Evolutionary conservation across 2,797 vertebrate genomes (phyloP), one percentile per base, ranked within the genome.

Genomic region (Atherinosoma microstoma): DNA sequence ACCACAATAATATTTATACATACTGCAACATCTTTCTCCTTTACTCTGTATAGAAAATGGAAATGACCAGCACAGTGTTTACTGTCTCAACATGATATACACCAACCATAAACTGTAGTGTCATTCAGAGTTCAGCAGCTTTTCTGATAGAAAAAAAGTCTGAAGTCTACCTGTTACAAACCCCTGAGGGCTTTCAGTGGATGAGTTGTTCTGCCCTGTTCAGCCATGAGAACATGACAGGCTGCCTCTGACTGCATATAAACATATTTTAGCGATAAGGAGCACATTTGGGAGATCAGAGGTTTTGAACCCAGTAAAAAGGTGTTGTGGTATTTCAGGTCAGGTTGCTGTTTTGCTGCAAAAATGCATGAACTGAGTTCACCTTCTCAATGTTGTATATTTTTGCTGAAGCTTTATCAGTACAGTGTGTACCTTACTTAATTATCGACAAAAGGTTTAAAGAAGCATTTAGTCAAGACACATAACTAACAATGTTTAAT

Each of bases 91-190:
- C 70, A 72, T 84, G 70, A 84, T 72, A 75, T 69, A 89, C 82
- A 83, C 15, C 78, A 70, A 73, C 70, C 71, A 83, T 85, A 84
- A 85, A 82, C 47, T 67, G 65, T 54, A 18, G 85, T 84, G 87
- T 88, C 89, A 83, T 67, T 84, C 60, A 80, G 77, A 85, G 89
- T 89, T 91, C 85, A 91, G 75, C 75, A 67, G 73, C 77, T 70
- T 45, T 18, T 86, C 78, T 84, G 84, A 74, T 64, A 54, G 75
- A 61, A 61, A 77, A 78, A 86, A 80, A 62, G 29, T 78, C 73
- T 78, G 65, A 82, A 64, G 71, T 72, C 38, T 76, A 86, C 75
- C 66, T 78, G 75, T 72, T 81, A 73, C 61, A 74, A 81, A 70
- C 54, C 72, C 82, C 57, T 13, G 49, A 7, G 29, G 12, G 49